These are phyloP conservation scores for Apeltes quadracus DNA, from an alignment of 2,113 vertebrate species.

Conservation along the genomic window DNA sequence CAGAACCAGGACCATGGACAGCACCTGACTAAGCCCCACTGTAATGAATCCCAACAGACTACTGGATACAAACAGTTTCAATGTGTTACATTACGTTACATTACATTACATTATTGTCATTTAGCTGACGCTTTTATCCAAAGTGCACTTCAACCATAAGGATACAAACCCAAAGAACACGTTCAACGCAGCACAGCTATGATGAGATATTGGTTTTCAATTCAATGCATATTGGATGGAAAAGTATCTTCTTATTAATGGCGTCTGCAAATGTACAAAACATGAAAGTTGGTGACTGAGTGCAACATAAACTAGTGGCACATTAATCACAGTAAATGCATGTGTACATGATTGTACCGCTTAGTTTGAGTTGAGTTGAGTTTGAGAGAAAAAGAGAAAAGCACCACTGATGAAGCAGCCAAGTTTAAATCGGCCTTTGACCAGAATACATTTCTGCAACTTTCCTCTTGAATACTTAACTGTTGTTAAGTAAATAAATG, in stretches of 20 bases:
- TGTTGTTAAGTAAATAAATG: neutral
- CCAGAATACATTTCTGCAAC: neutral
- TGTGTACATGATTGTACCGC: neutral
- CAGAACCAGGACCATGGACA: conserved; percentile 26
- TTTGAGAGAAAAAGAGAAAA: neutral
- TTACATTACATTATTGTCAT: too few species aligned
- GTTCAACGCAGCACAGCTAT: too few species aligned
- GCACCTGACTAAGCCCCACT: neutral
- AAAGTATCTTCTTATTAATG: too few species aligned
- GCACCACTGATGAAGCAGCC: neutral
- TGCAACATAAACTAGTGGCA: neutral
- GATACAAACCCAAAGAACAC: too few species aligned
- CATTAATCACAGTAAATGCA: neutral
- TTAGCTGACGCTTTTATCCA: too few species aligned
- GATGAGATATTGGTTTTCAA: too few species aligned
- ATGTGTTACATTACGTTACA: too few species aligned
- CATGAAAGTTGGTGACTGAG: too few species aligned
- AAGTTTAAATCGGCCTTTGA: conserved; percentile 3
- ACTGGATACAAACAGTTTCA: neutral
- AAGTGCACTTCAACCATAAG: too few species aligned
- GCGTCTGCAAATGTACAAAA: too few species aligned
- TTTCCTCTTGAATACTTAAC: neutral
- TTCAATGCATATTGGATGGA: too few species aligned
- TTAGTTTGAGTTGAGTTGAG: neutral
- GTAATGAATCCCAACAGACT: neutral